A percentile compares a stretch with the other conserved stretches of the same genome.
Conservation (phyloP, 2,888 invertebrate species). For the Callyntrura sp. region DNA sequence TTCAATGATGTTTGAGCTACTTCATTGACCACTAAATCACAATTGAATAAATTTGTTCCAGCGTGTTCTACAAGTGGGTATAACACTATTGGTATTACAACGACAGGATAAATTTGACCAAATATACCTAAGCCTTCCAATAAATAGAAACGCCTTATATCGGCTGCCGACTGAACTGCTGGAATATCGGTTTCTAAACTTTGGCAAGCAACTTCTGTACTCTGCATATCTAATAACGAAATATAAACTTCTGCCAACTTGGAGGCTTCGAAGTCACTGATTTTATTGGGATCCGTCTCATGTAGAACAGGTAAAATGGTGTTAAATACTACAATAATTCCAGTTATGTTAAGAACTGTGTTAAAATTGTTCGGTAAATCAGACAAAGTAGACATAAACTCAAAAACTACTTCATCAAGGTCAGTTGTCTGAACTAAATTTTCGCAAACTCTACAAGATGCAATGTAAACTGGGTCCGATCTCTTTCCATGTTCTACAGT, state of each 20-base stretch:
- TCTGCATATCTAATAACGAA: conserved; percentile 70
- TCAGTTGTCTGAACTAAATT: conserved; percentile 54
- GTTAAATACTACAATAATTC: conserved; percentile 58
- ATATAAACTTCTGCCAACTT: conserved; percentile 75
- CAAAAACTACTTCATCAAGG: conserved; percentile 78
- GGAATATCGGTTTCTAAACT: conserved; percentile 54
- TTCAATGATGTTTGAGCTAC: conserved; percentile 65
- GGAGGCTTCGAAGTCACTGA: conserved; percentile 66
- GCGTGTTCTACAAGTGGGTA: conserved; percentile 80
- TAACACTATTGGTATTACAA: conserved; percentile 76
- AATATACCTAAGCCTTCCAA: conserved; percentile 79
- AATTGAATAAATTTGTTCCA: conserved; percentile 54
- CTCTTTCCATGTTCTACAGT: not conserved
- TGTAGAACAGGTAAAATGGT: not conserved
- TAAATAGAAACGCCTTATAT: conserved; percentile 66
- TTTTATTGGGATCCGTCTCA: not conserved
- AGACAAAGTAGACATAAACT: conserved; percentile 71
- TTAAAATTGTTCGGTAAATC: conserved; percentile 37
- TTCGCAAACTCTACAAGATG: conserved; percentile 66
- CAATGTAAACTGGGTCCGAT: conserved; percentile 39
- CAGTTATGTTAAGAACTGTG: conserved; percentile 1
- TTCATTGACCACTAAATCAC: conserved; percentile 47
- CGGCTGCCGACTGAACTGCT: conserved; percentile 61
- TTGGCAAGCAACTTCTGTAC: conserved; percentile 48
- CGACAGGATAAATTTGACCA: conserved; percentile 56